Base-by-base conservation (phyloP, 2,113 vertebrate genomes). In the Scomber japonicus region DNA sequence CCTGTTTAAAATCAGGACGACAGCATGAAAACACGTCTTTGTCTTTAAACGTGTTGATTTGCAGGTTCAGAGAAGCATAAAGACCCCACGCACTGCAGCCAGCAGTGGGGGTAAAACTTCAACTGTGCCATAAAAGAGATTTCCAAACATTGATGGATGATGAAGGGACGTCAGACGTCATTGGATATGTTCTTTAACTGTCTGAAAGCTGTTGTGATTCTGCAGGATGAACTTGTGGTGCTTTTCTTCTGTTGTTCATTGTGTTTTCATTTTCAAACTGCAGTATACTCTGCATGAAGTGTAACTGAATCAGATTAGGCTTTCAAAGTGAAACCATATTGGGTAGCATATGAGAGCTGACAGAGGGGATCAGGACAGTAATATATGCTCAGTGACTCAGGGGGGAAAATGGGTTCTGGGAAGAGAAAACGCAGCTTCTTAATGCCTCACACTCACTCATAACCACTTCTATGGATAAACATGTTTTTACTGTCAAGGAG, bases 291-390 rank as follows among this genome's bases (percentile, higher is more conserved):
- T 76, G 60, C 17, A 66, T 75, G 62, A 70, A 59, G 24, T 19
- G 80, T 19, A 30, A 74, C 55, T 50, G 83, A 83, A 65, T 76
- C 53, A 56, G 40, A 80, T 72, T 61, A 81, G 40, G 46, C 9
- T 16, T 61, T 72, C 48, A 74, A 83, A 83, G 77, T 78, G 66
- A 60, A 83, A 55, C 51, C 63, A 63, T 60, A 65, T 31, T 81
- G 77, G 59, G 24, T 64, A 66, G 55, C 56, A 66, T 49, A 16
- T 77, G 78, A 83, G 83, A 60, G 57, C 75, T 76, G 87, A 87
- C 88, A 82, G 77, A 67, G 53, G 67, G 85, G 88, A 88, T 91
- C 83, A 88, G 74, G 50, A 68, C 49, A 19, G 62, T 77, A 78
- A 81, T 76, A 71, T 71, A 87, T 70, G 48, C 50, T 82, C 72